These are phyloP conservation scores for Sebastes matsubarae DNA, from an alignment of 2,797 vertebrate species.

Conservation along the genomic window DNA sequence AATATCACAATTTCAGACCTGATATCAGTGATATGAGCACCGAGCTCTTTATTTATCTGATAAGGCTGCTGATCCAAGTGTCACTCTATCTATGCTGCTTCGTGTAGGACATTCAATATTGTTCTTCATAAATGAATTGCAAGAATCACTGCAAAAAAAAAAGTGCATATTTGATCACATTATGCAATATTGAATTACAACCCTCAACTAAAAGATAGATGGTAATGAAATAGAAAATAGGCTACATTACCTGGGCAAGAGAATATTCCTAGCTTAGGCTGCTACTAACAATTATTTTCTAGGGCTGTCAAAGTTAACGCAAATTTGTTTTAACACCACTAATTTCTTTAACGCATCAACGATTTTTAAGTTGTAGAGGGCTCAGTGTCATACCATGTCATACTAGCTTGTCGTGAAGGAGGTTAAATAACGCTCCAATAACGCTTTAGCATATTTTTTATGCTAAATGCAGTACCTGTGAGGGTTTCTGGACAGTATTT, in stretches of 20 bases:
- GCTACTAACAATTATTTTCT: not conserved
- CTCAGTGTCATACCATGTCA: too few species aligned
- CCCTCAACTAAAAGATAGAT: not conserved
- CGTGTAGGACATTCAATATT: not conserved
- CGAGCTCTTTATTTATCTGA: not conserved
- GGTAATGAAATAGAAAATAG: not conserved
- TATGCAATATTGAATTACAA: not conserved
- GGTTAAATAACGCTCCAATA: too few species aligned
- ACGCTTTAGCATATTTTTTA: too few species aligned
- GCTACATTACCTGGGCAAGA: not conserved
- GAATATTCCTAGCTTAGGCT: not conserved
- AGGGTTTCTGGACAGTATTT: too few species aligned
- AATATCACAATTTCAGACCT: not conserved
- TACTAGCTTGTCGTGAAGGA: too few species aligned
- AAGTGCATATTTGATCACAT: not conserved
- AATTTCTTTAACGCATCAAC: too few species aligned
- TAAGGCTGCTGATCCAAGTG: not conserved
- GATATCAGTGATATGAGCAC: not conserved
- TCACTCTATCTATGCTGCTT: not conserved
- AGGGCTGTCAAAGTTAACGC: too few species aligned
- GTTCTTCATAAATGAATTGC: not conserved
- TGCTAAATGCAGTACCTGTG: too few species aligned
- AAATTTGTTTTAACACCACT: rapidly evolving
- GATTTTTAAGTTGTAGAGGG: too few species aligned
- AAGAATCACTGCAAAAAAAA: not conserved